phyloP scores from a whole-genome alignment of 2,888 invertebrate genomes.

The Bibio marci region DNA sequence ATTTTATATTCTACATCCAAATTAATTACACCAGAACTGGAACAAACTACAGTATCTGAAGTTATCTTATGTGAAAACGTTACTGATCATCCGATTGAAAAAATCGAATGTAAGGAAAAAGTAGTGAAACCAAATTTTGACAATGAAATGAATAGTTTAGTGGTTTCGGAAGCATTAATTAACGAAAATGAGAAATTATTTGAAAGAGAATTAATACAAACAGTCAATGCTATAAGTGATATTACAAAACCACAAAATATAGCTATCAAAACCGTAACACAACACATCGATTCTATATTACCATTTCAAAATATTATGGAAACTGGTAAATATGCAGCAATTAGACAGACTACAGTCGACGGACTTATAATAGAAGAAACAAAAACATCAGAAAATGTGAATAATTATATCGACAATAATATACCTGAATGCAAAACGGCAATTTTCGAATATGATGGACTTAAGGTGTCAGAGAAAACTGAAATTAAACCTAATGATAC shows the following conservation, averaged over 20 bases:
- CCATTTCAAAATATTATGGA: no score
- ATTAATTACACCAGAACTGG: no score
- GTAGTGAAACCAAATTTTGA: background rate
- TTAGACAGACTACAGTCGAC: slow-evolving; percentile 13
- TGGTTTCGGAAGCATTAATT: background rate
- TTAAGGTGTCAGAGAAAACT: slow-evolving; percentile 2
- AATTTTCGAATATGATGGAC: slow-evolving; percentile 6
- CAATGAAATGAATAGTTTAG: background rate
- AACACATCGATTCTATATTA: no score
- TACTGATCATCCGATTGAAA: background rate
- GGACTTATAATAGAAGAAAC: slow-evolving; percentile 27
- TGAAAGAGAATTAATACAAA: slow-evolving; percentile 11
- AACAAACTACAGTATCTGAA: no score
- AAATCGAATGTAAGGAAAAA: background rate
- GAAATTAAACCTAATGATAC: background rate
- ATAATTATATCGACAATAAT: slow-evolving; percentile 2
- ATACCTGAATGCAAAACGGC: slow-evolving; percentile 15
- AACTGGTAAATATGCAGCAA: no score
- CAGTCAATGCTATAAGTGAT: no score
- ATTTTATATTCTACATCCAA: no score
- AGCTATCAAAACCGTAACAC: slow-evolving; percentile 5
- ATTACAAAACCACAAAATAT: no score
- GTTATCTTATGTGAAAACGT: background rate
- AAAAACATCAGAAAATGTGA: slow-evolving; percentile 22
- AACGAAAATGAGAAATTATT: background rate